These are phyloP conservation scores for Excalfactoria chinensis DNA, from an alignment of 2,113 vertebrate genomes.

Conservation along the genomic window DNA sequence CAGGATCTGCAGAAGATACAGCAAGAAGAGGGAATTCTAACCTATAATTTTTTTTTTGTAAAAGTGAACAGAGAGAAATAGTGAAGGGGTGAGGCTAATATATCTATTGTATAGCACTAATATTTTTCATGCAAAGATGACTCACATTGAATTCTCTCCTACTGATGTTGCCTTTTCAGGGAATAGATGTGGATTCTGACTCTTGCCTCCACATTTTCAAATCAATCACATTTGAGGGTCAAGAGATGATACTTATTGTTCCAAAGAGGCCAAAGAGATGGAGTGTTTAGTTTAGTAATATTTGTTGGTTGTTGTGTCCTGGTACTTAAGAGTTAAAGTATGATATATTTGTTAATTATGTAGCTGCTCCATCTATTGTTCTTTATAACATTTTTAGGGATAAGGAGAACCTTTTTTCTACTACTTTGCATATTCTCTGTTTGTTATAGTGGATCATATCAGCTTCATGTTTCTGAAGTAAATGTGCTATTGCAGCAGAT, in stretches of 20 bases:
- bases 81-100: background rate
- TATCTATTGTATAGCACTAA: background rate
- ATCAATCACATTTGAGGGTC: background rate
- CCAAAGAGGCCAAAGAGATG: background rate
- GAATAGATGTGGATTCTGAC: background rate
- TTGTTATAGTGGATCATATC: background rate
- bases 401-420: too few relatives aligned
- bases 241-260: background rate
- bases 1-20: background rate
- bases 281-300: too few relatives aligned
- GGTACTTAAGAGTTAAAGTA: too few relatives aligned
- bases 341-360: too few relatives aligned
- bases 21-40: background rate
- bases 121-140: background rate
- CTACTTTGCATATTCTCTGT: accelerated
- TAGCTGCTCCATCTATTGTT: too few relatives aligned
- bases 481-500: background rate
- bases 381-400: too few relatives aligned
- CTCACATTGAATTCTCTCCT: background rate
- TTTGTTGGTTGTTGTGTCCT: too few relatives aligned
- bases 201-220: background rate
- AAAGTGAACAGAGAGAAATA: background rate
- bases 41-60: too few relatives aligned
- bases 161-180: background rate
- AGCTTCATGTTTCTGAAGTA: background rate